These are phyloP conservation scores for Grallaria varia DNA, from an alignment of 2,113 vertebrate species.

Conservation along the genomic window DNA sequence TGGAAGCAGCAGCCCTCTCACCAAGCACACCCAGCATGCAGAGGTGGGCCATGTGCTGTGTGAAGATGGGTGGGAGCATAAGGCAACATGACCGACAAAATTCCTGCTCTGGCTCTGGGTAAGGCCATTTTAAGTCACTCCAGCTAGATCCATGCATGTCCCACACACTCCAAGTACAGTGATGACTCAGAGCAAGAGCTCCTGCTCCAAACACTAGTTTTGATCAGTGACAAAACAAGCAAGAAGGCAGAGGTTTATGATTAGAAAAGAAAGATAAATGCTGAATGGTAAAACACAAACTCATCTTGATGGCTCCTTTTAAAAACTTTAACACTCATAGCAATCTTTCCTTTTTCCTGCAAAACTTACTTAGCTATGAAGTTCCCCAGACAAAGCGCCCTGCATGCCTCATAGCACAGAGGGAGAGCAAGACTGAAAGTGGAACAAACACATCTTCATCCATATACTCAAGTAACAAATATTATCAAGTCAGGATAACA, in stretches of 20 bases:
- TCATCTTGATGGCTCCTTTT: neutral
- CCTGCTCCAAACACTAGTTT: neutral
- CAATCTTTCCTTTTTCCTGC: neutral
- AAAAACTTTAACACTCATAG: neutral
- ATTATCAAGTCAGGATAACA: neutral
- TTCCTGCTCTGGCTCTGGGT: neutral
- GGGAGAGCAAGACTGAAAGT: neutral
- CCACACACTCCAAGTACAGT: neutral
- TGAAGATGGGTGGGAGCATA: neutral
- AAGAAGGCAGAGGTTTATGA: neutral
- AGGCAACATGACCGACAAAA: neutral
- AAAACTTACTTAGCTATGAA: neutral
- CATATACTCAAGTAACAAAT: neutral
- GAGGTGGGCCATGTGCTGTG: neutral
- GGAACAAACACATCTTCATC: fast-evolving
- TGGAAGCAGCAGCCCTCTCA: neutral
- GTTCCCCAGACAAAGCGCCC: neutral
- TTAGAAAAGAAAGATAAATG: neutral
- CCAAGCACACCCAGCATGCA: fast-evolving
- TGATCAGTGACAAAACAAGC: neutral
- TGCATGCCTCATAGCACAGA: neutral
- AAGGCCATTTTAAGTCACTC: neutral
- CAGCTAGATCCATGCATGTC: neutral
- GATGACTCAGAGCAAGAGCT: neutral
- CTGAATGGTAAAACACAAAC: neutral